phyloP scores from a whole-genome alignment of 1,140 invertebrate species.

The Drosophila kohkoa region DNA sequence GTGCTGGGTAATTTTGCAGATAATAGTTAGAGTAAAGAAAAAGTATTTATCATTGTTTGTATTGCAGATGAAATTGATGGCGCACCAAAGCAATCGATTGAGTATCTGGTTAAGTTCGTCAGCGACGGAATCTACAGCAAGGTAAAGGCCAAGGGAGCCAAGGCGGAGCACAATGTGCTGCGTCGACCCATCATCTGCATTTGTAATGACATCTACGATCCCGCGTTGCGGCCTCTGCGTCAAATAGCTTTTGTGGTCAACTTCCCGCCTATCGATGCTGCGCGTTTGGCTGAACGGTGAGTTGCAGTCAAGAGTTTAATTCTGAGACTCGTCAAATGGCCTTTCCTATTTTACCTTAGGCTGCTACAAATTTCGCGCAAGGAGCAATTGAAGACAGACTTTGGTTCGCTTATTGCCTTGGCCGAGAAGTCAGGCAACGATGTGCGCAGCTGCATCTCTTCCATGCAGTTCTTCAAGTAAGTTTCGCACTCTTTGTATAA shows the following conservation, averaged over 20 bases:
- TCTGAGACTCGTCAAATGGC: neutral
- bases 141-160: slow-evolving; percentile 86
- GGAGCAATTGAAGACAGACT: slow-evolving; percentile 90
- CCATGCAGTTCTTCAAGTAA: slow-evolving; percentile 91
- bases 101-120: slow-evolving; percentile 93
- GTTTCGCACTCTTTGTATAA: neutral
- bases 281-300: slow-evolving; percentile 87
- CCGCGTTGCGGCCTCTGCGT: slow-evolving; percentile 91
- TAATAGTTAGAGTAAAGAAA: too few species aligned
- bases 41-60: too few species aligned
- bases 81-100: slow-evolving; percentile 93
- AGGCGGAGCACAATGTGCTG: slow-evolving; percentile 86
- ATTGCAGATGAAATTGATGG: slow-evolving; percentile 97
- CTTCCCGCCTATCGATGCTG: slow-evolving; percentile 89
- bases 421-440: slow-evolving; percentile 94
- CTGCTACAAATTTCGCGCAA: slow-evolving; percentile 89
- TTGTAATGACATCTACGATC: slow-evolving; percentile 97
- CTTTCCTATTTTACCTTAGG: slow-evolving; percentile 29
- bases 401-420: slow-evolving; percentile 89
- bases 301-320: neutral
- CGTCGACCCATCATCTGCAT: slow-evolving; percentile 97
- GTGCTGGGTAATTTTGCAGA: slow-evolving; percentile 87
- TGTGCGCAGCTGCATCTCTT: slow-evolving; percentile 94
- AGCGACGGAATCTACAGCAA: slow-evolving; percentile 87
- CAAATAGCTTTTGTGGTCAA: slow-evolving; percentile 91